Base-by-base conservation (phyloP, 2,113 vertebrate species). In the Lates calcarifer region DNA sequence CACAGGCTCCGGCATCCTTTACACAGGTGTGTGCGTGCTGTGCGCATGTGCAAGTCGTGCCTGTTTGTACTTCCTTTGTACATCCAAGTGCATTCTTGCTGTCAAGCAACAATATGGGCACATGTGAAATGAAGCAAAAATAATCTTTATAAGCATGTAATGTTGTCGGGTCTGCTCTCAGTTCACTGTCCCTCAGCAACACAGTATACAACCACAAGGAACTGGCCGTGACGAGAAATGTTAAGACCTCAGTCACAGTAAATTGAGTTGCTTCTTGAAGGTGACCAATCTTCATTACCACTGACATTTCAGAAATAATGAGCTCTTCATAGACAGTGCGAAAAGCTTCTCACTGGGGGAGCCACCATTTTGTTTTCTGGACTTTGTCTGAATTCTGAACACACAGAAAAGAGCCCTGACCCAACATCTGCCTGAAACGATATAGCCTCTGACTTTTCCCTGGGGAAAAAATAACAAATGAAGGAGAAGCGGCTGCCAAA, bases 251-350 rank as follows among this genome's bases (percentile, higher is more conserved):
- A 72, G 87, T 88, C 81, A 70, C 84, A 79, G 64, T 76, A 76
- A 82, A 91, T 73, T 64, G 62, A 82, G 73, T 77, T 10, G 62
- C 61, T 68, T 81, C 74, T 67, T 64, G 78, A 89, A 90, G 81
- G 81, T 80, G 71, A 88, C 79, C 84, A 73, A 79, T 91, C 86
- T 85, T 87, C 70, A 83, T 87, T 85, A 87, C 72, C 55, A 14
- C 45, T 80, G 86, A 89, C 88, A 87, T 89, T 90, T 91, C 67
- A 60, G 29, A 83, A 79, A 78, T 78, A 86, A 88, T 74, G 79
- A 86, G 76, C 77, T 82, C 62, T 73, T 83, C 82, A 79, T 26
- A 51, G 57, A 85, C 63, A 55, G 65, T 18, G 29, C 9, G 22
- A 53, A 65, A 12, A 45, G 18, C n/a, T 37, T 67, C 55, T 60